Conservation (phyloP, 1,140 invertebrate genomes). For the Augochlora pura region DNA sequence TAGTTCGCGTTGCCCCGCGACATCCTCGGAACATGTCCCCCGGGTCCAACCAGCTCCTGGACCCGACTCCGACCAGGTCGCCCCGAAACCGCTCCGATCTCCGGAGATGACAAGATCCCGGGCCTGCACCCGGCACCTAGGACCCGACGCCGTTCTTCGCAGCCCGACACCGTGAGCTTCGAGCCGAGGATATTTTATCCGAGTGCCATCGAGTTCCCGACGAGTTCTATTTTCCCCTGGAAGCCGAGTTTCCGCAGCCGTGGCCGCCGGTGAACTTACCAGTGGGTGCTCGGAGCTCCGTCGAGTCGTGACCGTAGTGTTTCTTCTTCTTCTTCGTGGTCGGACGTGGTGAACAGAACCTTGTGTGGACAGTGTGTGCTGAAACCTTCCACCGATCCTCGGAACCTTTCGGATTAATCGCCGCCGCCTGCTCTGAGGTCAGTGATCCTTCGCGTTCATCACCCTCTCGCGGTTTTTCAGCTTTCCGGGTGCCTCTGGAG, state of each 20-base stretch:
- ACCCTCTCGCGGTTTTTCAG: background rate
- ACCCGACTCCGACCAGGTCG: background rate
- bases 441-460: background rate
- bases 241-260: background rate
- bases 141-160: background rate
- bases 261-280: background rate
- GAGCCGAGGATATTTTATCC: too few relatives aligned
- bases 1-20: background rate
- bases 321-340: background rate
- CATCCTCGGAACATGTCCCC: constrained; percentile 12
- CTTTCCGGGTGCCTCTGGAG: too few relatives aligned
- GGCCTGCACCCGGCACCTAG: background rate
- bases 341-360: background rate
- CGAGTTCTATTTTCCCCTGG: background rate
- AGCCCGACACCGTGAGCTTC: too few relatives aligned
- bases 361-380: background rate
- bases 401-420: background rate
- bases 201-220: too few relatives aligned
- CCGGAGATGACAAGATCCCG: constrained; percentile 23
- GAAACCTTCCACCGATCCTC: background rate
- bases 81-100: background rate
- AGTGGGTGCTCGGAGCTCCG: background rate
- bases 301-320: background rate
- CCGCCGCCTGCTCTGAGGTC: background rate
- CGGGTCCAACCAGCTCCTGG: background rate